Evolutionary conservation across 2,888 invertebrate genomes (phyloP).

Genomic region (Chrysolina haemoptera): DNA sequence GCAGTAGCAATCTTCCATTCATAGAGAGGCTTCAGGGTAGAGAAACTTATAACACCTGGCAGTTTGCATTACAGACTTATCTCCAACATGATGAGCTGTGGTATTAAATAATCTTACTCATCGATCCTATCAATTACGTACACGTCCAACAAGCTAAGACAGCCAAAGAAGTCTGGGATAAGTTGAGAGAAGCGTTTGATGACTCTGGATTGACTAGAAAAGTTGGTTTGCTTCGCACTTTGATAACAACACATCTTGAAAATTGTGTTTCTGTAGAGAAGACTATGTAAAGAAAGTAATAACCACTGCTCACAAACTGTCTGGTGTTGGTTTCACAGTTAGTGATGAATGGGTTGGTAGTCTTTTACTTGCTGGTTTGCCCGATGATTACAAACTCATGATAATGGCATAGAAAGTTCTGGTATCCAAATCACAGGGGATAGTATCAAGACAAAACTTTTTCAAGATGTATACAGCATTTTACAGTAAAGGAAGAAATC

Average conservation of each 20-base stretch:
- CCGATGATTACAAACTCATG: background rate
- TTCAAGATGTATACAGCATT: background rate
- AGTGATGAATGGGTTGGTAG: background rate
- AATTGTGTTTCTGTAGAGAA: conserved; percentile 10
- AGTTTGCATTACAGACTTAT: too few relatives aligned
- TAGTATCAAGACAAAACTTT: background rate
- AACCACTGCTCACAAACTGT: background rate
- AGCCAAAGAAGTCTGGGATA: conserved; percentile 31
- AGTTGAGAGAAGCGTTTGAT: conserved; percentile 26
- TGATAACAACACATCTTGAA: background rate
- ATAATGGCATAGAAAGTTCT: background rate
- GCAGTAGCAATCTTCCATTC: too few relatives aligned
- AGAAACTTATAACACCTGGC: too few relatives aligned
- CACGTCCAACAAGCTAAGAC: conserved; percentile 25
- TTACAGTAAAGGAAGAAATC: too few relatives aligned
- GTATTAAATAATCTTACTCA: too few relatives aligned
- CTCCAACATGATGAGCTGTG: too few relatives aligned
- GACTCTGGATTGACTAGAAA: conserved; percentile 28
- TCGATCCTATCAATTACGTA: conserved; percentile 30
- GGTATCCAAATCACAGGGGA: background rate
- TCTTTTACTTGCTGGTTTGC: background rate
- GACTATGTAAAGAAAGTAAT: conserved; percentile 23
- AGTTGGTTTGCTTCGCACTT: background rate
- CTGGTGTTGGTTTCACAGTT: background rate
- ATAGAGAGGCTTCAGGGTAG: too few relatives aligned